Percentiles rank a stretch among this genome's conserved stretches.
These are phyloP conservation scores for Prosapia bicincta DNA, from an alignment of 2,888 invertebrate genomes.

Conservation along the genomic window DNA sequence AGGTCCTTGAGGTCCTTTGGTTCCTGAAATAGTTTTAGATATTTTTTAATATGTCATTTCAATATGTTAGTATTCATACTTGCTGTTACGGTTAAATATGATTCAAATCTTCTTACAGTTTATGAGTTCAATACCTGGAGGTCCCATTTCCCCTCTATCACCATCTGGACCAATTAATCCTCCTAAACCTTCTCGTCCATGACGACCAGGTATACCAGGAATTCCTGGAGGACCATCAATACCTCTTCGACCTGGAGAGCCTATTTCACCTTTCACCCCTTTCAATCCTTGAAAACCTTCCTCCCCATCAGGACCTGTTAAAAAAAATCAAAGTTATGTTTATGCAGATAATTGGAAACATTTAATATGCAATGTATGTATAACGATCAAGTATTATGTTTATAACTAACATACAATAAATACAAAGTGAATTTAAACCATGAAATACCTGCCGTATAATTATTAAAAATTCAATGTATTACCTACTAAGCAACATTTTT, in stretches of 20 bases:
- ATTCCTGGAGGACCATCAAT: constrained; percentile 41
- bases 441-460: no score
- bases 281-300: constrained; percentile 8
- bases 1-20: constrained; percentile 53
- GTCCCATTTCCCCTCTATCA: constrained; percentile 34
- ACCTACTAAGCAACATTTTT: no score
- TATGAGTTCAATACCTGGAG: constrained; percentile 29
- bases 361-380: no score
- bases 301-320: constrained; percentile 20
- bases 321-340: background rate
- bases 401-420: no score
- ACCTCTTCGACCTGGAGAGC: constrained; percentile 25
- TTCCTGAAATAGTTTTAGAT: constrained; percentile 53
- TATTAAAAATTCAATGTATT: no score
- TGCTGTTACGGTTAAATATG: no score
- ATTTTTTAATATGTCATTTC: no score
- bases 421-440: no score
- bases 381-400: no score
- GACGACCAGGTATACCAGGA: constrained; percentile 27
- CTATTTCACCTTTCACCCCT: constrained; percentile 39
- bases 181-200: constrained; percentile 30
- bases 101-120: no score
- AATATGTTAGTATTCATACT: no score
- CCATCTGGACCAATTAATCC: constrained; percentile 42
- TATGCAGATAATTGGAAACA: no score